A percentile compares a stretch with the other conserved stretches of the same genome.
Evolutionary conservation across 2,797 vertebrate genomes (phyloP).

Genomic region (Gadopsis bispinosus): DNA sequence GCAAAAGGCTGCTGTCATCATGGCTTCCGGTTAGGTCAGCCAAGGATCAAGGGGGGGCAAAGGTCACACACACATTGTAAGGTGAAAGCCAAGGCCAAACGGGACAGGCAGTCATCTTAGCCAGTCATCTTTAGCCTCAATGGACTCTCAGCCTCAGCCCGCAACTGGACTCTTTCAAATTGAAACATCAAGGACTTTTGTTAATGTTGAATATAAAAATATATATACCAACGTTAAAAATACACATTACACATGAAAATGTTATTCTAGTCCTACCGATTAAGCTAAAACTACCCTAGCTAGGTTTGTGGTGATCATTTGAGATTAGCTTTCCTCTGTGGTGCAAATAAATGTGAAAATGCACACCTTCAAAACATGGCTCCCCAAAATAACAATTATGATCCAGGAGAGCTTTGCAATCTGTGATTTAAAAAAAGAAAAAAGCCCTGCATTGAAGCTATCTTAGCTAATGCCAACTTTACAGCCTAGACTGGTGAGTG

Average conservation of each 20-base stretch:
- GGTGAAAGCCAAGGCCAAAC: conserved; percentile 99
- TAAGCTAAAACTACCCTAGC: conserved; percentile 42
- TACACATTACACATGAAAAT: conserved; percentile 79
- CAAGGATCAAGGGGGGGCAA: conserved; percentile 99
- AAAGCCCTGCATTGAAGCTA: conserved; percentile 7
- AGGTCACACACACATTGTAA: conserved; percentile 99
- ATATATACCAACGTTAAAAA: conserved; percentile 73
- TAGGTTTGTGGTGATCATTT: conserved; percentile 30
- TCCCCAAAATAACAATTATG: conserved; percentile 7
- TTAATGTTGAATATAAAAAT: conserved; percentile 94
- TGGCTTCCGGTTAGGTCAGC: conserved; percentile 99
- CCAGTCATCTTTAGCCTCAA: conserved; percentile 94
- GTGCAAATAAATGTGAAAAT: conserved; percentile 29
- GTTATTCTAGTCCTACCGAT: conserved; percentile 59
- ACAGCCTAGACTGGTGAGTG: not conserved
- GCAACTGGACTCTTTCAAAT: conserved; percentile 99
- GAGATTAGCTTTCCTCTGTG: conserved; percentile 29
- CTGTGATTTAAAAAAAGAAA: not conserved
- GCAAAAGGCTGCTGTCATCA: conserved; percentile 99
- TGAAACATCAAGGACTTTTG: conserved; percentile 99
- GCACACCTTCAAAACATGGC: conserved; percentile 27
- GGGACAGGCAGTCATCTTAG: conserved; percentile 99
- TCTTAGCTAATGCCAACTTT: conserved; percentile 7
- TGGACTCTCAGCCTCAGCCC: conserved; percentile 99
- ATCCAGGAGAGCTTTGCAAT: conserved; percentile 16